Evolutionary conservation across 2,888 invertebrate genomes (phyloP), one percentile per base, ranked within the genome.

Genomic region (Ischnus inquisitorius): DNA sequence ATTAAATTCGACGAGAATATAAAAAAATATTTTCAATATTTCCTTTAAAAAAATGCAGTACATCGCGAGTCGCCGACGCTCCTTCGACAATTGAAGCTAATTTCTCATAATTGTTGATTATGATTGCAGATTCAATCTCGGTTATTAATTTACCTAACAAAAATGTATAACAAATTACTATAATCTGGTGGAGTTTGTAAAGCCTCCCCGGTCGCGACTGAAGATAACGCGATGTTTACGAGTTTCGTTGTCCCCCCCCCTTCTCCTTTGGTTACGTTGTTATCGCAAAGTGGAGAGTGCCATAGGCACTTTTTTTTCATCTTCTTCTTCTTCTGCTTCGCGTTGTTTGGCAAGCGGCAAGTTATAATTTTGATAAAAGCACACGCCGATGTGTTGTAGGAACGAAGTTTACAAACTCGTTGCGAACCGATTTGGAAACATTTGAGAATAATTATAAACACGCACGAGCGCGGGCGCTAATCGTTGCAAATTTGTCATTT

Each of bases 401-500:
- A 80, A 75, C 85, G 34, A 86, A 91, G 90, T 92, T 91, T 90
- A 89, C 87, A 90, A 90, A 90, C 90, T 90, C 79, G 43, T 65
- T 34, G 64, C 74, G n/a, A 69, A 84, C 75, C 78, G 46, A 46
- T 81, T 78, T 81, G 74, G 48, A 78, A 84, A 84, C 77, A 74
- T 64, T 80, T 28, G 57, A 68, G 54, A 77, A 43, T 69, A 68
- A 74, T 84, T 80, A 4, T 65, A n/a, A 14, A 41, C 28, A 48
- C 19, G 43, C 34, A 39, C 39, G n/a, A n/a, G 2, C 10, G 19
- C n/a, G 34, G 4, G 14, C 16, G 16, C 10, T 64, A 57, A 79
- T 71, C 64, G 57, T 22, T 8, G 43, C 4, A 48, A 62, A 48
- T 79, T 65, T 39, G 48, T 57, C 64, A 48, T 34, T 62, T 54